Evolutionary conservation across 2,113 vertebrate genomes (phyloP), one percentile per base, ranked within the genome.

Genomic region (Sinocyclocheilus maitianheensis): DNA sequence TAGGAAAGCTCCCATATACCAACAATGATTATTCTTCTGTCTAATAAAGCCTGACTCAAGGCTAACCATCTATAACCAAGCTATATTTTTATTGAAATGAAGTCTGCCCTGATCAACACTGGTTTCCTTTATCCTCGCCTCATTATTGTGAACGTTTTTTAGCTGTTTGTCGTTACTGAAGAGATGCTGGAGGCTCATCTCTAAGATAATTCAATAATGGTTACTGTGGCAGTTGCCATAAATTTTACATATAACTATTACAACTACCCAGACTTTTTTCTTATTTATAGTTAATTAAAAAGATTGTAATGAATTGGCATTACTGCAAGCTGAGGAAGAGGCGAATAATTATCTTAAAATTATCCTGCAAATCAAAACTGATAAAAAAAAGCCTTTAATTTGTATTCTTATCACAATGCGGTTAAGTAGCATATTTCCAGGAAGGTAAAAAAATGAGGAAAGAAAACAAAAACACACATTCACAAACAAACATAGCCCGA

Each of bases 11-110:
- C 48, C 77, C 51, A 77, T 87, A 81, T 84, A 87, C 84, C 80
- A 87, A 84, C 86, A 87, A 69, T 77, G 88, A 89, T 87, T 89
- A 84, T 88, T 88, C 81, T 71, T 83, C 85, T 79, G 67, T 84
- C 55, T 89, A 87, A 85, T 89, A 83, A 85, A 87, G 81, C 65
- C 69, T 87, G 85, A 82, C 86, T 63, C 85, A 53, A 72, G 83
- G 84, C 48, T 86, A 86, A 81, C 84, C 84, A 88, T 81, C 82
- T 81, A 85, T 87, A 87, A 87, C 85, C 71, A 63, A 82, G 88
- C 60, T 26, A 69, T 77, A 83, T 53, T 85, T 79, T 87, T 43
- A 78, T 81, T 76, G 74, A 86, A 82, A 80, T 53, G 20, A 65
- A 69, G 60, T 67, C 60, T 37, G 48, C n/a, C 18, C 53, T 22